Base-by-base conservation (phyloP, 2,113 vertebrate genomes). In the Seriola aureovittata region DNA sequence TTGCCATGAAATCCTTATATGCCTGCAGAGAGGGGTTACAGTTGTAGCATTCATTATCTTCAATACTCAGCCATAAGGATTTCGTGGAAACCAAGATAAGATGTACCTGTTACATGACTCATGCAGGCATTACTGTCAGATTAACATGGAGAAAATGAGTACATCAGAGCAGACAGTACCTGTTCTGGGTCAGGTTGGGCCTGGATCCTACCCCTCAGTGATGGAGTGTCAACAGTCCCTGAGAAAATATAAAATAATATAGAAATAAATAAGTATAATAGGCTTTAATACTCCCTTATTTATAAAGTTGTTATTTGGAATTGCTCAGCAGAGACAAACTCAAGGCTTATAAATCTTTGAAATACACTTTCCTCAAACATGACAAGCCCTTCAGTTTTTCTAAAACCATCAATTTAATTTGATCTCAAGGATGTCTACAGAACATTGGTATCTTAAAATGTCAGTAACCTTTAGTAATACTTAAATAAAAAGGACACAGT, bases 221-320 rank as follows among this genome's bases (percentile, higher is more conserved):
- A 99, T 23, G 98, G 98, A 0, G 97, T 99, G 60, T 99, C 96
- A 79, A 99, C 97, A 3, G 97, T 98, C 65, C 97, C 97, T 99
- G 88, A 52, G 40, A 21, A 82, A 72, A 76, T 11, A 57, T 8
- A 44, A 23, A 34, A 2, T 4, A 25, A 25, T 55, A 76, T 11
- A 52, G 4, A 44, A 23, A 52, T 52, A 52, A 5, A 13, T 58
- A 13, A 40, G 5, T 13, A 42, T 12, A 2, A 25, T 1, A 36
- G 25, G 10, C 10, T 64, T 76, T 38, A 76, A 69, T 13, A 32
- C 2, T 66, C 14, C 3, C 42, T 44, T 25, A 13, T 54, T 67
- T 62, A 9, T 4, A 54, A 10, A 48, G 25, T 3, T 42, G 4
- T 57, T 54, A 32, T 54, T 32, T 10, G 40, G 29, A 64, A 11